phyloP scores from a whole-genome alignment of 2,888 invertebrate genomes.

The Heliconius cydno region DNA sequence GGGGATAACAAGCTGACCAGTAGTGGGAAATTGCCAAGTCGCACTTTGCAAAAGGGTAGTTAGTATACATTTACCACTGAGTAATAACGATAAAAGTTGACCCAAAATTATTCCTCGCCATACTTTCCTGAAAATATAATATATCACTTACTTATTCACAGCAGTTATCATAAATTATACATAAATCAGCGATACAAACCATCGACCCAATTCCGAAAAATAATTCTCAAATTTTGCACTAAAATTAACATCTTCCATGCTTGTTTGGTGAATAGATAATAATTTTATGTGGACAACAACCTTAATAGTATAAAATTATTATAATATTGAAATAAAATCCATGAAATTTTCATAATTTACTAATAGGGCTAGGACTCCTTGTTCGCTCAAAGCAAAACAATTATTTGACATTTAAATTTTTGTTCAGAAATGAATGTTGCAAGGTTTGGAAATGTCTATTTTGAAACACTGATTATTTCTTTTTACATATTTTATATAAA shows the following conservation, averaged over 20 bases:
- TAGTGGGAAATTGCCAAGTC: slow-evolving; percentile 88
- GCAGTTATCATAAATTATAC: slow-evolving; percentile 24
- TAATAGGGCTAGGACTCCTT: slow-evolving; percentile 39
- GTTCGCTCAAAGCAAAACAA: slow-evolving; percentile 38
- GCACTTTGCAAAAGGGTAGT: slow-evolving; percentile 88
- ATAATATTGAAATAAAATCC: slow-evolving; percentile 37
- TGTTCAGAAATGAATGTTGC: slow-evolving; percentile 18
- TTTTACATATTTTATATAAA: neutral
- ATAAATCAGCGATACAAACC: slow-evolving; percentile 75
- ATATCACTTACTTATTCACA: slow-evolving; percentile 33
- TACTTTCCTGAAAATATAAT: slow-evolving; percentile 82
- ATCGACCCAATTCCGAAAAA: slow-evolving; percentile 87
- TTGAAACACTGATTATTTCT: neutral
- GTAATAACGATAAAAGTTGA: slow-evolving; percentile 89
- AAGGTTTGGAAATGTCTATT: neutral
- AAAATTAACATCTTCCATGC: slow-evolving; percentile 79
- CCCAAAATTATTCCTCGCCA: slow-evolving; percentile 89
- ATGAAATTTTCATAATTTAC: slow-evolving; percentile 45
- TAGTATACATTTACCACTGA: slow-evolving; percentile 90
- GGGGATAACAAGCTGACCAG: slow-evolving; percentile 91
- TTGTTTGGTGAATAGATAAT: slow-evolving; percentile 26
- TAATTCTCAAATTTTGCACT: slow-evolving; percentile 87
- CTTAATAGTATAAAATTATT: slow-evolving; percentile 26
- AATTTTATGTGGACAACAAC: slow-evolving; percentile 29
- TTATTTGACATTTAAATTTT: slow-evolving; percentile 29